Conservation (phyloP, 2,113 vertebrate species). For the Hucho hucho region DNA sequence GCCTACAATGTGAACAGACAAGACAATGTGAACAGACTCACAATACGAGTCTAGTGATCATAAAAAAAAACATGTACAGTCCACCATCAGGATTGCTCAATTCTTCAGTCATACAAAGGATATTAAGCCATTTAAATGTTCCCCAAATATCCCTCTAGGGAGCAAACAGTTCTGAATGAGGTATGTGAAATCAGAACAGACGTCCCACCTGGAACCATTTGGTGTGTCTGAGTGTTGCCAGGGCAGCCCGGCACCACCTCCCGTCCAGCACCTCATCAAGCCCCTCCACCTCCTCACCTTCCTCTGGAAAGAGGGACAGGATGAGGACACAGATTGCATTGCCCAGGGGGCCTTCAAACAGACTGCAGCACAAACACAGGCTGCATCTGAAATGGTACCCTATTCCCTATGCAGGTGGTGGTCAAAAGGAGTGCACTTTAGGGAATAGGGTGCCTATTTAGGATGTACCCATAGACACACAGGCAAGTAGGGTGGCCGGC, state of each 20-base stretch:
- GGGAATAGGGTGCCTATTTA: no score
- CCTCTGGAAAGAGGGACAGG: constrained; percentile 60
- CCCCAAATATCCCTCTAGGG: no score
- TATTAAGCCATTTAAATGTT: no score
- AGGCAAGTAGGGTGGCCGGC: constrained; percentile 41
- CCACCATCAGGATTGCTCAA: no score
- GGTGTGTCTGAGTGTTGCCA: constrained; percentile 91
- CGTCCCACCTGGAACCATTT: constrained; percentile 97
- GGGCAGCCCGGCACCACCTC: constrained; percentile 88
- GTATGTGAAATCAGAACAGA: not conserved
- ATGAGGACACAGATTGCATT: constrained; percentile 32
- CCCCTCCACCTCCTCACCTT: constrained; percentile 75
- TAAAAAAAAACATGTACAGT: not conserved
- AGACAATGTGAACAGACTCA: constrained; percentile 6
- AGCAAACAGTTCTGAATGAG: no score
- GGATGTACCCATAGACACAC: constrained; percentile 18
- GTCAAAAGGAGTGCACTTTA: no score
- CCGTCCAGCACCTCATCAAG: constrained; percentile 85
- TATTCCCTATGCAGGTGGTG: no score
- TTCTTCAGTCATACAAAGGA: no score
- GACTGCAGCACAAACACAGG: constrained; percentile 10
- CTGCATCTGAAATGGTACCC: no score
- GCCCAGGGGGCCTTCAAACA: constrained; percentile 14
- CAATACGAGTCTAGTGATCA: not conserved
- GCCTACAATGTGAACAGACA: constrained; percentile 74